Percentiles rank a stretch among this genome's conserved stretches.
Evolutionary conservation across 1,140 invertebrate genomes (phyloP).

Genomic region (Tetranychus cinnabarinus): DNA sequence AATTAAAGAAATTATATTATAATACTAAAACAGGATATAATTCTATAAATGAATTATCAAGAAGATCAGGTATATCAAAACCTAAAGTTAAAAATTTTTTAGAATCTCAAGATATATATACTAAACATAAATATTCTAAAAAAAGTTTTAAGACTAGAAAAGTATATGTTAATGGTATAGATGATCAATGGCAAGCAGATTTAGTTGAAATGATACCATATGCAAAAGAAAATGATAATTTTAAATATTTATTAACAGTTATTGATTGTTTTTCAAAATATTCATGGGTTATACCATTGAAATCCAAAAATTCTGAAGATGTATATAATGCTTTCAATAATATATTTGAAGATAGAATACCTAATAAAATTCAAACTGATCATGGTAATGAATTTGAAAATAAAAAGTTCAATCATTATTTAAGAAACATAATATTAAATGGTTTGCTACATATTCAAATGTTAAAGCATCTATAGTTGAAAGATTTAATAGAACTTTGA

Average conservation of each 20-base stretch:
- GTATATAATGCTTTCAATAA: background rate
- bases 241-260: conserved; percentile 12
- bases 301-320: conserved; percentile 8
- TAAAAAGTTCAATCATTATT: no score
- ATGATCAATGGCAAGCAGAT: conserved; percentile 7
- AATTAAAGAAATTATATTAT: background rate
- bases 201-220: conserved; percentile 9
- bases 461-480: no score
- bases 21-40: background rate
- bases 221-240: conserved; percentile 11
- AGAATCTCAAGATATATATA: conserved; percentile 13
- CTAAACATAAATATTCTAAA: conserved; percentile 10
- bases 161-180: conserved; percentile 6
- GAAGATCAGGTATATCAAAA: background rate
- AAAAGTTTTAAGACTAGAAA: conserved; percentile 12
- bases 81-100: conserved; percentile 11
- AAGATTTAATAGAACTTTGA: no score
- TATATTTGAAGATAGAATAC: no score
- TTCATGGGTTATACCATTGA: conserved; percentile 13
- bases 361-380: no score
- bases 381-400: no score
- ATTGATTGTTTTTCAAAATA: conserved; percentile 15
- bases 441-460: no score
- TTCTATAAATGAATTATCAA: background rate
- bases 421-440: no score